Conservation (phyloP, 2,797 vertebrate species). For the Somateria mollissima region DNA sequence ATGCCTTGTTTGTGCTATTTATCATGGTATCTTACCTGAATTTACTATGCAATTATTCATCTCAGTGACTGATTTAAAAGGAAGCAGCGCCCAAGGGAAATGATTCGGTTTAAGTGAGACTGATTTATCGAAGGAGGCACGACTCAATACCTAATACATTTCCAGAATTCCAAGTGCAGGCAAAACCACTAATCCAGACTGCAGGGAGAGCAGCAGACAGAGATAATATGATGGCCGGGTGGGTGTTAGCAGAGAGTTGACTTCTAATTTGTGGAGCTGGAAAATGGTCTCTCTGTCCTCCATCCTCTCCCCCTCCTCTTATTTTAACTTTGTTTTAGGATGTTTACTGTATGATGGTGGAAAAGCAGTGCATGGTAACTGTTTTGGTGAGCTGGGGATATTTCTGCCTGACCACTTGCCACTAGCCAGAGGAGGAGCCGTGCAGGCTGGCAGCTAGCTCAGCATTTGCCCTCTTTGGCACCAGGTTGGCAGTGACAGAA, state of each 20-base stretch:
- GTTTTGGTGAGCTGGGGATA: background rate
- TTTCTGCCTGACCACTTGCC: background rate
- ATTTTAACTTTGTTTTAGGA: background rate
- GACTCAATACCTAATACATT: background rate
- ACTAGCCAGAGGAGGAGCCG: background rate
- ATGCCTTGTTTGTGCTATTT: background rate
- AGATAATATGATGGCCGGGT: background rate
- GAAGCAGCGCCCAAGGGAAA: background rate
- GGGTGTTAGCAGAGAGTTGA: background rate
- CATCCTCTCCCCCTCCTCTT: background rate
- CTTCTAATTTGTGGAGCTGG: too few relatives aligned
- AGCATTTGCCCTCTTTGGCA: background rate
- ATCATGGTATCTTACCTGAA: background rate
- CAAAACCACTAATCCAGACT: background rate
- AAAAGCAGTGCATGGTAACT: background rate
- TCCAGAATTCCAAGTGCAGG: background rate
- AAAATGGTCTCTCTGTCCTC: background rate
- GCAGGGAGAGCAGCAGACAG: background rate
- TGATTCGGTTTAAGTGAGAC: background rate
- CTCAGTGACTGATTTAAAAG: background rate
- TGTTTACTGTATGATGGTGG: background rate
- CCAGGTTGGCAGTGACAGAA: background rate
- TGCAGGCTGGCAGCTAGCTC: background rate
- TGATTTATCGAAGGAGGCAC: background rate
- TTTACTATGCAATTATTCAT: background rate